A percentile compares a stretch with the other conserved stretches of the same genome.
Evolutionary conservation across 1,140 invertebrate genomes (phyloP).

Genomic region (Colletes gigas): DNA sequence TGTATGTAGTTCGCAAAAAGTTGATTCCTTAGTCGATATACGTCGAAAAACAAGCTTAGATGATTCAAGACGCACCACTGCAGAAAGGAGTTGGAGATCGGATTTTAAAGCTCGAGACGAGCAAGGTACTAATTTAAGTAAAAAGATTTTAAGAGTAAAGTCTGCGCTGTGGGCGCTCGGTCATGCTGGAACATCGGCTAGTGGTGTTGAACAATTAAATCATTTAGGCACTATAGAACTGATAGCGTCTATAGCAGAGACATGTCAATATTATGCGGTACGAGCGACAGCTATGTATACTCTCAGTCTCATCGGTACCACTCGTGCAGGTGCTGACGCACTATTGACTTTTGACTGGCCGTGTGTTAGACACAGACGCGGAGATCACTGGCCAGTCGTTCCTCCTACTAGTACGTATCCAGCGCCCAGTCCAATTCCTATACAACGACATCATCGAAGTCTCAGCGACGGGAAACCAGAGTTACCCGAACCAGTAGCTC

Average conservation of each 20-base stretch:
- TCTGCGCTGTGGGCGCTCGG: conserved; percentile 94
- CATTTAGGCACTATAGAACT: conserved; percentile 83
- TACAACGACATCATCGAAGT: conserved; percentile 78
- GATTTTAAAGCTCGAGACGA: conserved; percentile 68
- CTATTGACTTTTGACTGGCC: conserved; percentile 89
- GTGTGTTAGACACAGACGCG: conserved; percentile 89
- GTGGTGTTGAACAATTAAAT: conserved; percentile 88
- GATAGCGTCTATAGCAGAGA: conserved; percentile 87
- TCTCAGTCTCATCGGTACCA: conserved; percentile 91
- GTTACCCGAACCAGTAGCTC: conserved; percentile 69
- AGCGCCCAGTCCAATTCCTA: conserved; percentile 74
- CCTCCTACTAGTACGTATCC: conserved; percentile 79
- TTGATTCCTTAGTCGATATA: conserved; percentile 67
- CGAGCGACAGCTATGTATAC: conserved; percentile 94
- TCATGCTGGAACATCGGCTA: conserved; percentile 88
- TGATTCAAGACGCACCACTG: conserved; percentile 75
- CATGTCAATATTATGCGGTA: conserved; percentile 91
- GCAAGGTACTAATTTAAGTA: conserved; percentile 55
- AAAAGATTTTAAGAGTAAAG: conserved; percentile 89
- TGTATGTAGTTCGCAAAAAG: conserved; percentile 53
- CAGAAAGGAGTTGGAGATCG: conserved; percentile 73
- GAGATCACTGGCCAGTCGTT: conserved; percentile 91
- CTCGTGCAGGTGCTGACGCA: conserved; percentile 89
- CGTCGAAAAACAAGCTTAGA: conserved; percentile 74
- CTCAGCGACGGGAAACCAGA: conserved; percentile 79